Conservation (phyloP, 2,888 invertebrate species). For the Gymnoscelis rufifasciata region DNA sequence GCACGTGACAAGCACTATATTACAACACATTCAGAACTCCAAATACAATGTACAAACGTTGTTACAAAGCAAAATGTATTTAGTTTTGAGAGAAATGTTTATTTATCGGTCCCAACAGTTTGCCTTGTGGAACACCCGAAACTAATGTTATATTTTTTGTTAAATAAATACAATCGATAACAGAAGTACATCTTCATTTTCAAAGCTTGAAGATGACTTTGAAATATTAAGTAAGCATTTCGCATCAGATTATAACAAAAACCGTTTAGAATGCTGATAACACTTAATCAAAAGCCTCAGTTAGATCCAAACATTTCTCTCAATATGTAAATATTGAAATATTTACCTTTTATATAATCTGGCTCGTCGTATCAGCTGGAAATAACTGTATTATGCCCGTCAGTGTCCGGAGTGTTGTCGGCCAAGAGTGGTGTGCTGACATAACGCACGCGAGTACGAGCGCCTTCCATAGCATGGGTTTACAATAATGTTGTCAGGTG, state of each 20-base stretch:
- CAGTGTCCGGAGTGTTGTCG: conserved; percentile 75
- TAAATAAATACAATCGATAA: conserved; percentile 3
- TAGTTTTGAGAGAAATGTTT: conserved; percentile 25
- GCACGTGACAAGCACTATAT: conserved; percentile 38
- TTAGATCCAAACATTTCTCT: conserved; percentile 25
- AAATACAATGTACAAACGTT: conserved; percentile 15
- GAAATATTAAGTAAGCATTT: too few species aligned
- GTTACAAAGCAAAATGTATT: conserved; percentile 22
- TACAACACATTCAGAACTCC: conserved; percentile 7
- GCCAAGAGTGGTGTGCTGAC: conserved; percentile 76
- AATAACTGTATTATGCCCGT: conserved; percentile 78
- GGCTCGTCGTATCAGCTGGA: conserved; percentile 52
- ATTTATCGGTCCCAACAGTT: conserved; percentile 12
- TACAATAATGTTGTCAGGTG: conserved; percentile 62
- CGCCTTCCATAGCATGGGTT: conserved; percentile 13
- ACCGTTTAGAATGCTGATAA: not conserved
- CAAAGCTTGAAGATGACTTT: conserved; percentile 3
- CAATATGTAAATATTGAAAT: conserved; percentile 24
- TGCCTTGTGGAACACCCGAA: conserved; percentile 21
- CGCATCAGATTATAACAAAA: too few species aligned
- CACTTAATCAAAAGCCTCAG: conserved; percentile 19
- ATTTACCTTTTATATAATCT: conserved; percentile 55
- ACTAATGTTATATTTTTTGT: not conserved
- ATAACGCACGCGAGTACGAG: conserved; percentile 36
- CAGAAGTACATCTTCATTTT: conserved; percentile 2